Evolutionary conservation across 1,140 invertebrate species (phyloP), one percentile per base, ranked within the genome.

Genomic region (Platyscapa corneri): DNA sequence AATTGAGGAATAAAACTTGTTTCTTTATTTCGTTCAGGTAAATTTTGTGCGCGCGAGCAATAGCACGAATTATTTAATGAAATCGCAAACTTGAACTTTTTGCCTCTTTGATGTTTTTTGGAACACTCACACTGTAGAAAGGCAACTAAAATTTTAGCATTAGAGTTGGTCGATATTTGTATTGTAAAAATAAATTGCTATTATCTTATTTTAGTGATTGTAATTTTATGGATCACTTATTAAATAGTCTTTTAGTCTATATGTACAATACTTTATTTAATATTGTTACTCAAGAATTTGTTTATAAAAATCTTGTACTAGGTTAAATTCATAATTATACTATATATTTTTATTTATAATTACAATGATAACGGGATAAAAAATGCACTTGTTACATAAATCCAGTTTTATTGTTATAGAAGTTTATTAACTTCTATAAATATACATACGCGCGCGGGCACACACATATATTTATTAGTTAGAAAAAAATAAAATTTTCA

Each of bases 181-280:
- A 82, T 75, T 82, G 65, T 82, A 76, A 82, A 74, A 75, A 46
- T 77, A n/a, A 85, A 80, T 64, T 81, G 34, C 77, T 75, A 86
- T 85, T 86, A 82, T 79, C 79, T 34, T 72, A n/a, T 83, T 83
- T 86, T 82, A 60, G 82, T 83, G 80, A 86, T 86, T 86, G 81
- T 83, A 86, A 86, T 86, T 86, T 82, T 82, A n/a, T n/a, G n/a
- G n/a, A n/a, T n/a, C n/a, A n/a, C n/a, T n/a, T n/a, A n/a, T n/a
- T n/a, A n/a, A n/a, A n/a, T n/a, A n/a, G n/a, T n/a, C n/a, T n/a
- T n/a, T n/a, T n/a, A n/a, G n/a, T n/a, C n/a, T n/a, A 86, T 83
- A 34, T 46, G 76, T 20, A 79, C 27, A 83, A 76, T 7, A 86
- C 39, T 72, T 76, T 74, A 74, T 85, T 80, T 85, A 85, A 56